Evolutionary conservation across 1,140 invertebrate species (phyloP), one percentile per base, ranked within the genome.

Genomic region (Mesaphorura yosii): DNA sequence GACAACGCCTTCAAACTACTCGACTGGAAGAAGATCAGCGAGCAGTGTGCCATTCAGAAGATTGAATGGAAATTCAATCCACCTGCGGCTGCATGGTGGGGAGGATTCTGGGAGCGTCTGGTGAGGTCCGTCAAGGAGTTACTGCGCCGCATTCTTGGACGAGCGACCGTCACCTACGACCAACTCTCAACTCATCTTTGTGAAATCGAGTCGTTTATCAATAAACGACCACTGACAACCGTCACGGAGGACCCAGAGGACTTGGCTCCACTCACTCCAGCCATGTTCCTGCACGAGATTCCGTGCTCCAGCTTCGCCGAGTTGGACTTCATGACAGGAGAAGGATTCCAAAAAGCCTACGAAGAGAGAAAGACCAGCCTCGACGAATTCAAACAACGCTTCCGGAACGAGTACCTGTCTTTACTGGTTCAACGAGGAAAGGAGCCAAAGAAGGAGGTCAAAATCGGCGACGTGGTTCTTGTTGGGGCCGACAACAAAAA

Each of bases 51-150:
- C 22, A 23, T 25, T 5, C 2, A 12, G 3, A n/a, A 15, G 10
- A 64, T 68, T 7, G 54, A 46, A n/a, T 68, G 66, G 64, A 53
- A 60, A 37, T 66, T 65, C 40, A 65, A 58, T 41, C 65, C 64
- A 4, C 63, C 65, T 2, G 15, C 40, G 3, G 59, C 64, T 10
- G 62, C 66, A 20, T 64, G 66, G 46, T 65, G 64, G 41, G 63
- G 64, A n/a, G 63, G 63, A 14, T 52, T 64, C 20, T 67, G 65
- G 61, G 66, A 67, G 51, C 44, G 55, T 4, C 57, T 55, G 2
- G 60, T 70, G 0, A 58, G 60, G 46, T 49, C 54, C 1, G 58
- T 64, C 19, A 64, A 66, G 42, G 52, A 49, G 20, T 55, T 59
- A 34, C 44, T 66, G 7, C 64, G 47, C 56, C 53, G 26, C 0